Conservation (phyloP, 2,888 invertebrate species). For the Drepanosiphum platanoidis region DNA sequence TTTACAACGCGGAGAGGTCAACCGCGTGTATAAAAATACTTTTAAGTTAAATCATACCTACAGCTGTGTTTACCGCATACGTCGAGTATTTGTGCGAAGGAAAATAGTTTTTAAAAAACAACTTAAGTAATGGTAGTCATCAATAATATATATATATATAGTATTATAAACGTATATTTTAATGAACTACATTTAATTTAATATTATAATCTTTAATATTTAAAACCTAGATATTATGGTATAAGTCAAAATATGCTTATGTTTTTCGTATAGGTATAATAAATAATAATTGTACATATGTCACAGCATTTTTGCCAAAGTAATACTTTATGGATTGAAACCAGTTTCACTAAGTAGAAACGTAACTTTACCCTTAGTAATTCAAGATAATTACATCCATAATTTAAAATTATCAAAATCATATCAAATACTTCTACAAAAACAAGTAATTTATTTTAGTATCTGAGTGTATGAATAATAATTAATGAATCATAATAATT, state of each 20-base stretch:
- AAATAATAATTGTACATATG: not conserved
- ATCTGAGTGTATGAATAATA: constrained; percentile 22
- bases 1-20: not conserved
- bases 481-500: not conserved
- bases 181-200: too few species aligned
- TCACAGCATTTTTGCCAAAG: not conserved
- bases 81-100: not conserved
- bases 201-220: not conserved
- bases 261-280: not conserved
- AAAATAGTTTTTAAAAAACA: not conserved
- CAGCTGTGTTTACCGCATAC: not conserved
- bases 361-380: not conserved
- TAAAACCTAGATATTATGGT: not conserved
- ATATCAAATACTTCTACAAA: not conserved
- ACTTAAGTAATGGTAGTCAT: not conserved
- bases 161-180: not conserved
- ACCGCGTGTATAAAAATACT: not conserved
- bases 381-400: not conserved
- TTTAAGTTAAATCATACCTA: not conserved
- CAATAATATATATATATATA: not conserved
- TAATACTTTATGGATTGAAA: constrained; percentile 17
- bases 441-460: constrained; percentile 2
- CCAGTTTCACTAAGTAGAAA: not conserved
- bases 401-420: constrained; percentile 28
- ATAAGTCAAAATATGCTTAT: not conserved